A percentile compares a stretch with the other conserved stretches of the same genome.
phyloP scores from a whole-genome alignment of 2,888 invertebrate genomes.

The Hypomecis punctinalis region DNA sequence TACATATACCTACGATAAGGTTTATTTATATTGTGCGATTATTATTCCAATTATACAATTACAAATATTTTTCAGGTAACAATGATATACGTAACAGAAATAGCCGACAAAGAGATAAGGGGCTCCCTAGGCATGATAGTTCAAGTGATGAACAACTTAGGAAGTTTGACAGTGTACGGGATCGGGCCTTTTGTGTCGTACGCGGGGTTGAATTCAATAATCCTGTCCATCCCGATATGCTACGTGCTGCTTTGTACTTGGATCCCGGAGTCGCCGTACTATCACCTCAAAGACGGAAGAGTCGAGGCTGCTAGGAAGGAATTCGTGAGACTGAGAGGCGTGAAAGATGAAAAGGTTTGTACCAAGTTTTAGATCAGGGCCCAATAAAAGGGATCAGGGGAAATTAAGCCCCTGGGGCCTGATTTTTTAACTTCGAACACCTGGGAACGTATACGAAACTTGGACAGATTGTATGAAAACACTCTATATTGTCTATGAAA shows the following conservation, averaged over 20 bases:
- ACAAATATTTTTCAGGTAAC: constrained; percentile 67
- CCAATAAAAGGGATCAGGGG: too few species aligned
- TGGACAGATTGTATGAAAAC: too few species aligned
- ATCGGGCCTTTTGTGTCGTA: constrained; percentile 81
- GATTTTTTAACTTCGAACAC: too few species aligned
- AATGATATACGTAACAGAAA: constrained; percentile 82
- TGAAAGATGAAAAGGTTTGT: constrained; percentile 70
- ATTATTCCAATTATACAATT: not conserved
- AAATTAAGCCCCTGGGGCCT: too few species aligned
- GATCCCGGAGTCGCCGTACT: constrained; percentile 87
- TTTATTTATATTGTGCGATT: not conserved
- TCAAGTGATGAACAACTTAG: constrained; percentile 79
- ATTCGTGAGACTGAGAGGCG: constrained; percentile 74
- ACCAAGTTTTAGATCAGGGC: constrained; percentile 6
- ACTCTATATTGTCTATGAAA: too few species aligned
- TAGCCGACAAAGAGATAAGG: constrained; percentile 80
- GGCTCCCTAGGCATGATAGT: constrained; percentile 79
- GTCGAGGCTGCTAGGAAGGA: constrained; percentile 75
- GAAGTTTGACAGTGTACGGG: constrained; percentile 73
- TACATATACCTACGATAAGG: not conserved
- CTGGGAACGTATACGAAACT: too few species aligned
- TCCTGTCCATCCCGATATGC: constrained; percentile 75
- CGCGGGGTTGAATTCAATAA: constrained; percentile 70
- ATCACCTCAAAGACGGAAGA: constrained; percentile 81
- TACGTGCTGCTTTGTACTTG: constrained; percentile 80